Evolutionary conservation across 2,797 vertebrate species (phyloP), one percentile per base, ranked within the genome.

Genomic region (Emydoidea blandingii): DNA sequence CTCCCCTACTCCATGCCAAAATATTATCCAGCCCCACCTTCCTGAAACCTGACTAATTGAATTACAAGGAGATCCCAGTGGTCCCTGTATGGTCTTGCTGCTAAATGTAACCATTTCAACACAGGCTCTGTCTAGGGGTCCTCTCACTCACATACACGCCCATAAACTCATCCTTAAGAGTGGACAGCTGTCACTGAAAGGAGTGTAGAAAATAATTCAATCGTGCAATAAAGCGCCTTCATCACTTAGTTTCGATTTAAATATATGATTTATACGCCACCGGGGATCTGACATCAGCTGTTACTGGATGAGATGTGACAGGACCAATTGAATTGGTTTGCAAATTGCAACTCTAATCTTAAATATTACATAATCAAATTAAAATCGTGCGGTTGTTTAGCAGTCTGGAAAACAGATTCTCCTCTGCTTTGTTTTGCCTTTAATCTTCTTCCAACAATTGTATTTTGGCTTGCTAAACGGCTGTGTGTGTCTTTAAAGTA

Each of bases 21-120:
- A 95, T 96, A 74, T 52, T 4, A 95, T 85, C 94, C 94, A 97
- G 96, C 98, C 98, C 98, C 97, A 98, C 98, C 98, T 98, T 98
- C 97, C 97, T 96, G 88, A 96, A 98, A 99, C 98, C 97, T 98
- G 97, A 98, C 98, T 99, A 99, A 99, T 99, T 99, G 98, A 99
- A 99, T 99, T 99, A 99, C 97, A 93, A 95, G 98, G 95, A 96
- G 96, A 96, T 97, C 93, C 94, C 82, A 95, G 97, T 96, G 97
- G 97, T 96, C 95, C 94, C 44, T 91, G 89, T 88, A 96, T 97
- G 94, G 97, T 95, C 53, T n/a, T 15, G 41, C 92, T 80, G 94
- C 84, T 74, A 7, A 54, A 15, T 9, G 98, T 98, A 98, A 98
- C 98, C 95, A 41, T 97, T 98, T 97, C 97, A 18, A 3, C 56